A percentile compares a stretch with the other conserved stretches of the same genome.
Evolutionary conservation across 2,113 vertebrate genomes (phyloP).

Genomic region (Microcebus tavaratra): DNA sequence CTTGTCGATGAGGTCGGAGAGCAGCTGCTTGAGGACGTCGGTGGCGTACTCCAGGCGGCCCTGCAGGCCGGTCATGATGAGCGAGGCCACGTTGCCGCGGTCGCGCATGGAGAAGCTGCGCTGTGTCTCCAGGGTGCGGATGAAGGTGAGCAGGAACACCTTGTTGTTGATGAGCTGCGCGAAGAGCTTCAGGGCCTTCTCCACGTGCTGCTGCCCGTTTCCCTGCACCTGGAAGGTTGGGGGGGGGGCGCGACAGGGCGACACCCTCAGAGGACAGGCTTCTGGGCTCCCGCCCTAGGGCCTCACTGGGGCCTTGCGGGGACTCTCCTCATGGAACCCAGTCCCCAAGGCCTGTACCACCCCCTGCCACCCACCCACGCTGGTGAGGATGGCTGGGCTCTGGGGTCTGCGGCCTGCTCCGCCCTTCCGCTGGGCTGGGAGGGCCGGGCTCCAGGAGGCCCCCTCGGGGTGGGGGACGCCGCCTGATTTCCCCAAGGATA

Average conservation of each 20-base stretch:
- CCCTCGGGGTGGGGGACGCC: neutral
- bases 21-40: slow-evolving; percentile 96
- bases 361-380: accelerated
- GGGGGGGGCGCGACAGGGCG: accelerated
- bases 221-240: slow-evolving; percentile 91
- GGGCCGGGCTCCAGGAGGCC: neutral
- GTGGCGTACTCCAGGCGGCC: slow-evolving; percentile 98
- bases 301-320: neutral
- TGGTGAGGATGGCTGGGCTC: neutral
- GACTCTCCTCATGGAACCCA: neutral
- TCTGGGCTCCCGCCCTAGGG: accelerated
- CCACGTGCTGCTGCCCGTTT: slow-evolving; percentile 95
- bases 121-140: slow-evolving; percentile 96
- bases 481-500: neutral
- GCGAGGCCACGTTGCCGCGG: slow-evolving; percentile 97
- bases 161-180: slow-evolving; percentile 99
- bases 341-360: neutral
- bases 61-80: slow-evolving; percentile 98
- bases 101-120: slow-evolving; percentile 99
- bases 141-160: slow-evolving; percentile 97
- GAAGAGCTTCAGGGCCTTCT: slow-evolving; percentile 98
- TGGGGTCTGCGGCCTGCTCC: neutral
- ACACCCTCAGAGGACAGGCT: accelerated
- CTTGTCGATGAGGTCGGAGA: slow-evolving; percentile 97
- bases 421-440: neutral